A percentile compares a stretch with the other conserved stretches of the same genome.
phyloP scores from a whole-genome alignment of 2,888 invertebrate genomes.

The Dicyrtomina minuta region DNA sequence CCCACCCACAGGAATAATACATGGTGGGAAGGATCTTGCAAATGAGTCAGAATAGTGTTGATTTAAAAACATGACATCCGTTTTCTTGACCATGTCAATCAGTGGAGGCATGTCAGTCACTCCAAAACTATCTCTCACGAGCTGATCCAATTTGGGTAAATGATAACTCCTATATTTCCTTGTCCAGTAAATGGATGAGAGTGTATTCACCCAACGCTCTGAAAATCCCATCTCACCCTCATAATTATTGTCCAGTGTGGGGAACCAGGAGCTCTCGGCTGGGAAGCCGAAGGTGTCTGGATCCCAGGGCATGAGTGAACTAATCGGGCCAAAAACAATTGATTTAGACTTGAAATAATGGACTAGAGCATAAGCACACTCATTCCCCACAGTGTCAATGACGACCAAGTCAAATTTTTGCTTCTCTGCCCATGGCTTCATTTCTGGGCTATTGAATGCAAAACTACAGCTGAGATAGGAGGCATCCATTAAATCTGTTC shows the following conservation, averaged over 20 bases:
- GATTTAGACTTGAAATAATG: slow-evolving; percentile 23
- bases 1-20: slow-evolving; percentile 26
- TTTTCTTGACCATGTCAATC: slow-evolving; percentile 6
- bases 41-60: slow-evolving; percentile 26
- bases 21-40: slow-evolving; percentile 22
- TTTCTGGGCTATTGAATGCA: slow-evolving; percentile 18
- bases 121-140: slow-evolving; percentile 12
- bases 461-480: slow-evolving; percentile 3
- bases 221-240: slow-evolving; percentile 19
- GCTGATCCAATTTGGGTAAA: slow-evolving; percentile 24
- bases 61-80: slow-evolving; percentile 13
- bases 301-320: slow-evolving; percentile 19
- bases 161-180: slow-evolving; percentile 20
- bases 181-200: slow-evolving; percentile 10
- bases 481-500: slow-evolving; percentile 10
- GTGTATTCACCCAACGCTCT: background rate
- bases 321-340: slow-evolving; percentile 17
- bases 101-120: slow-evolving; percentile 8
- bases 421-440: slow-evolving; percentile 21
- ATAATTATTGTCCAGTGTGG: slow-evolving; percentile 19
- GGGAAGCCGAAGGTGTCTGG: slow-evolving; percentile 20
- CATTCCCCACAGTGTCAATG: slow-evolving; percentile 28
- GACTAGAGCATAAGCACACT: slow-evolving; percentile 24
- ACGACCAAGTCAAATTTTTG: slow-evolving; percentile 29
- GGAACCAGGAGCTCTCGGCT: slow-evolving; percentile 24